These are phyloP conservation scores for Zaprionus kolodkinae DNA, from an alignment of 1,140 invertebrate genomes.

Conservation along the genomic window DNA sequence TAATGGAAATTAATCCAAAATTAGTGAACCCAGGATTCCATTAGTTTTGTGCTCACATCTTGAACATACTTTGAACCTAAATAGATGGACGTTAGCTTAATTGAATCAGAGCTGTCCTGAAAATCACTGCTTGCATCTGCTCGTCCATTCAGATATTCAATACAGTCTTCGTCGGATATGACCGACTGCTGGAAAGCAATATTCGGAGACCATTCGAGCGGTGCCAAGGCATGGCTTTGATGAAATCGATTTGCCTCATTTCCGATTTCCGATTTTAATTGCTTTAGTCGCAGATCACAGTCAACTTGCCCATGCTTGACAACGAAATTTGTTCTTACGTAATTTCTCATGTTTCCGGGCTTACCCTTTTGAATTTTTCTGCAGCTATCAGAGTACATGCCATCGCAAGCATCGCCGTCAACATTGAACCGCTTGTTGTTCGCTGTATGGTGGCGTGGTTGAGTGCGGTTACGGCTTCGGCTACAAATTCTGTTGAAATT, in stretches of 20 bases:
- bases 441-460: not conserved
- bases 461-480: not conserved
- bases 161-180: slow-evolving; percentile 20
- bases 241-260: not conserved
- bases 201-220: not conserved
- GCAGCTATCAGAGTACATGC: not conserved
- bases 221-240: not conserved
- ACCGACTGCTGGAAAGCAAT: not conserved
- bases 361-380: not conserved
- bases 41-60: slow-evolving; percentile 20
- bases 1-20: not conserved
- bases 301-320: not conserved
- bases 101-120: slow-evolving; percentile 18
- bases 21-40: slow-evolving; percentile 38
- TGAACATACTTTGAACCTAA: slow-evolving; percentile 30
- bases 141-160: slow-evolving; percentile 34
- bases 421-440: not conserved
- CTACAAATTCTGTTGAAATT: not conserved
- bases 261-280: not conserved
- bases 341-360: not conserved
- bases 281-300: not conserved
- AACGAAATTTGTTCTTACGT: not conserved
- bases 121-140: slow-evolving; percentile 12
- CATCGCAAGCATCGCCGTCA: not conserved
- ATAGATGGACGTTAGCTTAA: slow-evolving; percentile 5